These are phyloP conservation scores for Triplophysa tibetana DNA, from an alignment of 2,113 vertebrate genomes.

Conservation along the genomic window DNA sequence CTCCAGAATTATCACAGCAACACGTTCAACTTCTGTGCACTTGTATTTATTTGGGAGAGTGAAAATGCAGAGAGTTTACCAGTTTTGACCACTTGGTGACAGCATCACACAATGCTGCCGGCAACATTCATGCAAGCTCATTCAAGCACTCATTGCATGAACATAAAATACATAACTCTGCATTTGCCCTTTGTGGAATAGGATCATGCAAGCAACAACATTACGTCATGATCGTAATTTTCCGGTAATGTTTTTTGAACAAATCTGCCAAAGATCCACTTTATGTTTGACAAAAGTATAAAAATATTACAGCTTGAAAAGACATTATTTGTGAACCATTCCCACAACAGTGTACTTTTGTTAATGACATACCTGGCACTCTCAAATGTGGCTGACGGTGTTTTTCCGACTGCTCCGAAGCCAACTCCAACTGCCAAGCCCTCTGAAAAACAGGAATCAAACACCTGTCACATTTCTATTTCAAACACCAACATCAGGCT, in stretches of 20 bases:
- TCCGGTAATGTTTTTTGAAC: too few relatives aligned
- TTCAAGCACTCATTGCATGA: background rate
- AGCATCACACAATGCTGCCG: constrained; percentile 49
- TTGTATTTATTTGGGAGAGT: background rate
- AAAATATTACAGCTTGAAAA: too few relatives aligned
- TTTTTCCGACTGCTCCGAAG: constrained; percentile 90
- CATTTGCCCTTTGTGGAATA: too few relatives aligned
- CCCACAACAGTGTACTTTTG: background rate
- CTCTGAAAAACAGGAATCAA: constrained; percentile 77
- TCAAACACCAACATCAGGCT: background rate
- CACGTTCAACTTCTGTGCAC: background rate
- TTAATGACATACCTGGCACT: constrained; percentile 84
- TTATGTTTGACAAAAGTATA: too few relatives aligned
- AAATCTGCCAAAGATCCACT: too few relatives aligned
- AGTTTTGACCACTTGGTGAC: constrained; percentile 53
- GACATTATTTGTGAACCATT: too few relatives aligned
- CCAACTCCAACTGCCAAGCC: constrained; percentile 95
- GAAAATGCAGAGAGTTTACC: background rate
- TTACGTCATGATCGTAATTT: too few relatives aligned
- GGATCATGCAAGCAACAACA: too few relatives aligned
- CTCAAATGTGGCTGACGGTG: constrained; percentile 87
- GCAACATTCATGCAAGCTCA: background rate
- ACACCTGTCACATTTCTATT: constrained; percentile 9
- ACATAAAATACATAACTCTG: too few relatives aligned
- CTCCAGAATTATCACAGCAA: constrained; percentile 16